Evolutionary conservation across 2,888 invertebrate species (phyloP).

Genomic region (Oscheius sp.): DNA sequence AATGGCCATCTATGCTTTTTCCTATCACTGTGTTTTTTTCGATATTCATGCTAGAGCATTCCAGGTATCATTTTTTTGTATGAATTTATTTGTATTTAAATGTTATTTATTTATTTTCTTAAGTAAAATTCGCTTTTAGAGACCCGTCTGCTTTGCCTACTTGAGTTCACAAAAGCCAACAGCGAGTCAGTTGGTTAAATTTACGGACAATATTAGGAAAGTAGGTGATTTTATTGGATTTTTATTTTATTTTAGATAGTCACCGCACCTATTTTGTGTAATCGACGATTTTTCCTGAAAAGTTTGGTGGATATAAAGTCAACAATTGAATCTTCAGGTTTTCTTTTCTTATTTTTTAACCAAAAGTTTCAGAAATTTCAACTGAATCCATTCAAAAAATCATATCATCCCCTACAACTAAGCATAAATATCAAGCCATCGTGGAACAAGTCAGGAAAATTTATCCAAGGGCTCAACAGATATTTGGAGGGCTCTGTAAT

Average conservation of each 20-base stretch:
- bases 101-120: background rate
- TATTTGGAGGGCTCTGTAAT: background rate
- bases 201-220: slow-evolving; percentile 39
- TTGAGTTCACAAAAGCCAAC: slow-evolving; percentile 53
- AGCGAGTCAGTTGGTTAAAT: slow-evolving; percentile 35
- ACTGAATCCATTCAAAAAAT: background rate
- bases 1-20: slow-evolving; percentile 59
- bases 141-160: slow-evolving; percentile 61
- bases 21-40: slow-evolving; percentile 60
- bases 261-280: slow-evolving; percentile 60
- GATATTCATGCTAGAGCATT: slow-evolving; percentile 65
- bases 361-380: background rate
- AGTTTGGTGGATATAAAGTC: slow-evolving; percentile 44
- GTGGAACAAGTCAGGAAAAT: slow-evolving; percentile 9
- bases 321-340: slow-evolving; percentile 38
- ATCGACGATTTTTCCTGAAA: slow-evolving; percentile 56
- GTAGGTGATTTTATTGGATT: background rate
- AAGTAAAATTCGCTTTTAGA: slow-evolving; percentile 33
- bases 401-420: background rate
- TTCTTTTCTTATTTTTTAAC: too few relatives aligned
- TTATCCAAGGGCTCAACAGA: slow-evolving; percentile 9
- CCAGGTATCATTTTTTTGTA: slow-evolving; percentile 52
- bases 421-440: background rate
- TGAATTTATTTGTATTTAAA: background rate
- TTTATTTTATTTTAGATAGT: slow-evolving; percentile 32